phyloP scores from a whole-genome alignment of 2,888 invertebrate genomes.

The Drosophila neotestacea region DNA sequence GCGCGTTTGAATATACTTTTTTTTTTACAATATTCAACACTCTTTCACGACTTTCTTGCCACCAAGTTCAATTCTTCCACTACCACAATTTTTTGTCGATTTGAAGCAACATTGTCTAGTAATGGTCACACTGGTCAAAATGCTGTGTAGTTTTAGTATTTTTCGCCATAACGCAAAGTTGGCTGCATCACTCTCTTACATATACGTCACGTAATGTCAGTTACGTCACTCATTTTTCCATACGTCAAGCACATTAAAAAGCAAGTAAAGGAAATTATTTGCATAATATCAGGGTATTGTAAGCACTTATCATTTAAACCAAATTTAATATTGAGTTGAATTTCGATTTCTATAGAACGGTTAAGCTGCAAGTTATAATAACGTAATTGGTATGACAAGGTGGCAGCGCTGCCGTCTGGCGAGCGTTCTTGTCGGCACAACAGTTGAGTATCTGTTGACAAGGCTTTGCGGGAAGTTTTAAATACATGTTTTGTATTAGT shows the following conservation, averaged over 20 bases:
- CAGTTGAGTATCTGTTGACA: no score
- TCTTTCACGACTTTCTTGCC: conserved; percentile 68
- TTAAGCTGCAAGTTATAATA: not conserved
- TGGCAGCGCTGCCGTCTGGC: not conserved
- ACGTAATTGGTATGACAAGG: no score
- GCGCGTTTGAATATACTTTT: conserved; percentile 60
- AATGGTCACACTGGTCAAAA: conserved; percentile 72
- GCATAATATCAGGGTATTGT: not conserved
- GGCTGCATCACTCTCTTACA: conserved; percentile 28
- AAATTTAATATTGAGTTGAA: not conserved
- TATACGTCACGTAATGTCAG: conserved; percentile 20
- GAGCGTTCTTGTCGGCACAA: no score
- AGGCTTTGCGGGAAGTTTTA: no score
- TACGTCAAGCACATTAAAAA: not conserved
- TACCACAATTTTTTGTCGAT: conserved; percentile 70
- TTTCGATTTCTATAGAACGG: not conserved
- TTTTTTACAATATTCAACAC: conserved; percentile 76
- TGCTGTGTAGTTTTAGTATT: conserved; percentile 33
- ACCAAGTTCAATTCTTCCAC: conserved; percentile 65
- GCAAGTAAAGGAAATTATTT: not conserved
- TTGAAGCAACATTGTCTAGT: conserved; percentile 83
- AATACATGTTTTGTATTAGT: no score
- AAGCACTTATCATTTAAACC: not conserved
- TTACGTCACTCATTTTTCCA: conserved; percentile 30
- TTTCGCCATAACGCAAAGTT: conserved; percentile 31